Evolutionary conservation across 1,140 invertebrate genomes (phyloP).

Genomic region (Drosophila triauraria): DNA sequence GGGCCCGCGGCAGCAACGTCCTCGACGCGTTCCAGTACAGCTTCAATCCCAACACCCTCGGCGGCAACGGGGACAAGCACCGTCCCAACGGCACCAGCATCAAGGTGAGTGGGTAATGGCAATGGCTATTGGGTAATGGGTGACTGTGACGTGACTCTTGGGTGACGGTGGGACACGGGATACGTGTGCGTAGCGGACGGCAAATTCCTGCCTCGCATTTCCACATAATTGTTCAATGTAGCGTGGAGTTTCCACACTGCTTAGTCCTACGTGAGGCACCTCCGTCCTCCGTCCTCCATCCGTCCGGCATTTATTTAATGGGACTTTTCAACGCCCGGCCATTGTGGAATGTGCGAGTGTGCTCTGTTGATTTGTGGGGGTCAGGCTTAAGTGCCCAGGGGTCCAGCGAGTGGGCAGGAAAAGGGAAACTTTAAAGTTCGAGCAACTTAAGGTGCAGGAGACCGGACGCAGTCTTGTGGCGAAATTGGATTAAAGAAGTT

Average conservation of each 20-base stretch:
- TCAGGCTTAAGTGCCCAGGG: slow-evolving; percentile 50
- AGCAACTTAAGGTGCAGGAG: slow-evolving; percentile 21
- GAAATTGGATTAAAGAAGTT: slow-evolving; percentile 52
- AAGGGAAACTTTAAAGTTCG: slow-evolving; percentile 60
- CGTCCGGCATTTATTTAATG: slow-evolving; percentile 78
- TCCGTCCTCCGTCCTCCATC: too few relatives aligned
- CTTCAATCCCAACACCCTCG: slow-evolving; percentile 85
- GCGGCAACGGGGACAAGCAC: slow-evolving; percentile 85
- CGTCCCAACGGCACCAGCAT: slow-evolving; percentile 85
- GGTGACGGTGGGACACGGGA: neutral
- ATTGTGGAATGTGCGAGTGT: slow-evolving; percentile 1
- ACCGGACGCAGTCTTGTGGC: slow-evolving; percentile 15
- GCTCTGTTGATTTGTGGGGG: slow-evolving; percentile 54
- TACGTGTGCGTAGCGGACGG: slow-evolving; percentile 8
- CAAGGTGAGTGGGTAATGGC: slow-evolving; percentile 85
- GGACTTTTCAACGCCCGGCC: slow-evolving; percentile 63
- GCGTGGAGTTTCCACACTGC: slow-evolving; percentile 76
- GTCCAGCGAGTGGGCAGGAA: slow-evolving; percentile 6
- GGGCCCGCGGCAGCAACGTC: slow-evolving; percentile 86
- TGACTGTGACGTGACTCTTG: slow-evolving; percentile 9
- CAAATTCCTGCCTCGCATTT: slow-evolving; percentile 68
- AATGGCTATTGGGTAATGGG: slow-evolving; percentile 13
- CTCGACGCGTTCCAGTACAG: slow-evolving; percentile 85
- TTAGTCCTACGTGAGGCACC: slow-evolving; percentile 56
- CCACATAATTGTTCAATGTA: slow-evolving; percentile 81